phyloP scores from a whole-genome alignment of 2,797 vertebrate species.

The Meda fulgida region DNA sequence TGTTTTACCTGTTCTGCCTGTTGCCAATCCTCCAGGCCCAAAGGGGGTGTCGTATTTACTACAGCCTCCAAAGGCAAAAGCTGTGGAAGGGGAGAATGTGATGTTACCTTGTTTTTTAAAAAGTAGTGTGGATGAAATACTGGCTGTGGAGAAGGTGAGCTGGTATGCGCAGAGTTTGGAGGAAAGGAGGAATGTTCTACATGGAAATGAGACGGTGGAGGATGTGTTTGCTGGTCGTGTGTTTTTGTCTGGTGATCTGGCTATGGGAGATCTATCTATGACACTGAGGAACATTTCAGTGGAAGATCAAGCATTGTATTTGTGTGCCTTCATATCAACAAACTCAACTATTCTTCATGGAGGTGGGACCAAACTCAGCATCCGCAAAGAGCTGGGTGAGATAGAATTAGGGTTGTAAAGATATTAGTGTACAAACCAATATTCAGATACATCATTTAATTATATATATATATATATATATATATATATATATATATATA shows the following conservation, averaged over 20 bases:
- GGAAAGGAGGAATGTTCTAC: neutral
- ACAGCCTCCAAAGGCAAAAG: slow-evolving; percentile 70
- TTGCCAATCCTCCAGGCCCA: neutral
- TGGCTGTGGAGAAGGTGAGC: neutral
- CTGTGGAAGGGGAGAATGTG: slow-evolving; percentile 71
- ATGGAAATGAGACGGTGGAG: slow-evolving; percentile 52
- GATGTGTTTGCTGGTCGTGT: slow-evolving; percentile 62
- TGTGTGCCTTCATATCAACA: slow-evolving; percentile 61
- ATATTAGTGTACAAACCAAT: neutral
- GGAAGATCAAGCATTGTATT: slow-evolving; percentile 69
- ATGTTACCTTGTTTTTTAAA: slow-evolving; percentile 66
- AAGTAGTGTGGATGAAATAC: slow-evolving; percentile 41
- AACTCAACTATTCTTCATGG: slow-evolving; percentile 61
- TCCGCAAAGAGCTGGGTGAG: slow-evolving; percentile 69
- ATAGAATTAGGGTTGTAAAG: neutral
- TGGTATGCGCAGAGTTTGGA: neutral
- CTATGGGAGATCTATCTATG: slow-evolving; percentile 66
- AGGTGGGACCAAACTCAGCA: slow-evolving; percentile 72
- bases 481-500: no score
- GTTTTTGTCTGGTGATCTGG: slow-evolving; percentile 66
- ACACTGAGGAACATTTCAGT: slow-evolving; percentile 68
- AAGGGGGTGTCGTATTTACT: slow-evolving; percentile 48
- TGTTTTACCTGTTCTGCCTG: neutral
- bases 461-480: no score
- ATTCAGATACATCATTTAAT: neutral